phyloP scores from a whole-genome alignment of 2,888 invertebrate genomes.

The Operophtera brumata region DNA sequence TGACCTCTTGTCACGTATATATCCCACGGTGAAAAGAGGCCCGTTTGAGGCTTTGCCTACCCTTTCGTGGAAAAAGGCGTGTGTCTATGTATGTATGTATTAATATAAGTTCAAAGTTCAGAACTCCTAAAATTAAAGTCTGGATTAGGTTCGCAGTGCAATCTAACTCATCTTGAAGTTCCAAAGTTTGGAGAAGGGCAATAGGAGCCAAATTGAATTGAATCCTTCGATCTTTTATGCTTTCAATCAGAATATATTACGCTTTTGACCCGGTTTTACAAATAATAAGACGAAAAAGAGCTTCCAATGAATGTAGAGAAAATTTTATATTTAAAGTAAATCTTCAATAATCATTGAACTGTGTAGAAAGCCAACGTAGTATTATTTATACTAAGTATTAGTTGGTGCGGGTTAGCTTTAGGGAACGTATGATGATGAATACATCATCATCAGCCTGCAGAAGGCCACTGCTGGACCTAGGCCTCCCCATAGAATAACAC shows the following conservation, averaged over 20 bases:
- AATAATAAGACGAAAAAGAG: slow-evolving; percentile 17
- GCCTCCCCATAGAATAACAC: no score
- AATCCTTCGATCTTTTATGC: slow-evolving; percentile 30
- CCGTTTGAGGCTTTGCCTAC: no score
- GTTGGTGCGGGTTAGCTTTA: no score
- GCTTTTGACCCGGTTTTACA: slow-evolving; percentile 23
- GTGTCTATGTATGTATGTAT: no score
- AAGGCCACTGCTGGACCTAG: no score
- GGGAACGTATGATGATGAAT: no score
- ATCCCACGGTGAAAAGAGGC: no score
- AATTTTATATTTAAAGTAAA: slow-evolving; percentile 10
- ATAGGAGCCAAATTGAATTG: slow-evolving; percentile 28
- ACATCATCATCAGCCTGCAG: no score
- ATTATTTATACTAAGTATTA: no score
- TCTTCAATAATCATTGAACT: background rate
- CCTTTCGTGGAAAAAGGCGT: no score
- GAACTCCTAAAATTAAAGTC: background rate
- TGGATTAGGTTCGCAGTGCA: slow-evolving; percentile 25
- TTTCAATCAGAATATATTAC: slow-evolving; percentile 34
- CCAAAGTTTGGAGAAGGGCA: slow-evolving; percentile 27
- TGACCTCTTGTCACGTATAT: no score
- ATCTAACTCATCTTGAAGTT: slow-evolving; percentile 20
- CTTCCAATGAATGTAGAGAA: slow-evolving; percentile 10
- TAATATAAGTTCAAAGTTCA: no score
- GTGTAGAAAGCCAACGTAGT: background rate